phyloP scores from a whole-genome alignment of 2,888 invertebrate species.

The Leptodirus hochenwartii region DNA sequence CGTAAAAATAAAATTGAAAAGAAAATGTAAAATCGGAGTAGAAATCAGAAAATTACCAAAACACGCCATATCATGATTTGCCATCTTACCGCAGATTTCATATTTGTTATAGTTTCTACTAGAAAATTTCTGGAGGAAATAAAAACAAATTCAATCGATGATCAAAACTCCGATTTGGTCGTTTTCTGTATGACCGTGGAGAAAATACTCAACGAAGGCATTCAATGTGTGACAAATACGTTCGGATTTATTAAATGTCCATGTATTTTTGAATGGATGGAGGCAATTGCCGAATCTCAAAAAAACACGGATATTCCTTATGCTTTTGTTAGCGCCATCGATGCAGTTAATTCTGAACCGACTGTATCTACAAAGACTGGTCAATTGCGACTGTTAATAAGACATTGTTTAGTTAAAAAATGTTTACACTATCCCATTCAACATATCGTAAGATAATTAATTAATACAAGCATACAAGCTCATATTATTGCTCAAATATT shows the following conservation, averaged over 20 bases:
- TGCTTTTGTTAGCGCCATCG: too few species aligned
- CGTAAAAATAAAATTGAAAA: too few species aligned
- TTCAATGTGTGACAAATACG: conserved; percentile 25
- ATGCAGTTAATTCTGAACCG: too few species aligned
- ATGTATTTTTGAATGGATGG: conserved; percentile 36
- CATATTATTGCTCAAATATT: too few species aligned
- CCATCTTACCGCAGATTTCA: too few species aligned
- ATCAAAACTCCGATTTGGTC: conserved; percentile 29
- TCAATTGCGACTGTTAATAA: conserved; percentile 30
- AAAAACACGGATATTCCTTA: too few species aligned
- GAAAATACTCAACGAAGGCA: conserved; percentile 33
- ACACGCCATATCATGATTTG: too few species aligned
- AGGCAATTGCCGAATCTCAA: conserved; percentile 27
- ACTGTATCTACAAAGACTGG: conserved; percentile 29
- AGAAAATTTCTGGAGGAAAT: conserved; percentile 24
- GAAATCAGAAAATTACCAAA: too few species aligned
- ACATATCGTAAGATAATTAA: conserved; percentile 25
- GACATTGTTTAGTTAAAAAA: conserved; percentile 30
- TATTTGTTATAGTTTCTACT: conserved; percentile 23
- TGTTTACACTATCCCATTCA: conserved; percentile 35
- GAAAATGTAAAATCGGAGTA: too few species aligned
- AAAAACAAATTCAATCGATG: conserved; percentile 24
- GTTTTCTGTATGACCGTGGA: conserved; percentile 35
- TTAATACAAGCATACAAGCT: not conserved
- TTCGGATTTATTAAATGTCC: conserved; percentile 26